Percentiles rank a stretch among this genome's conserved stretches.
These are phyloP conservation scores for Oenanthe melanoleuca DNA, from an alignment of 2,113 vertebrate species.

Conservation along the genomic window DNA sequence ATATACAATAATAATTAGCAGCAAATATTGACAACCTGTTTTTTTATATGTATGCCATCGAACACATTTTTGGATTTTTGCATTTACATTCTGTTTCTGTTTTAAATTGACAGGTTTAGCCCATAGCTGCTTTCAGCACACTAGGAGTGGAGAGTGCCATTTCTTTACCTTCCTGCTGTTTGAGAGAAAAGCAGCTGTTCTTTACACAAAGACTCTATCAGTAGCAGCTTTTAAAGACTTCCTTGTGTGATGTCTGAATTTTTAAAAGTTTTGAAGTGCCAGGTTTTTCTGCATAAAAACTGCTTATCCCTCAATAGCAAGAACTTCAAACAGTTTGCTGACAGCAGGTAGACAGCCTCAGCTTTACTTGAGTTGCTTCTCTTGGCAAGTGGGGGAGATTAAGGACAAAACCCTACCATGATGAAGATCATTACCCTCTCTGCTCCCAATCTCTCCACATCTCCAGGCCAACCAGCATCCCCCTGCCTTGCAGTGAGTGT, in stretches of 20 bases:
- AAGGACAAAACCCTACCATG: not conserved
- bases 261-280: not conserved
- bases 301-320: not conserved
- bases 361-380: not conserved
- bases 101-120: not conserved
- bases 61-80: not conserved
- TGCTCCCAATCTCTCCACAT: not conserved
- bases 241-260: not conserved
- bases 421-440: not conserved
- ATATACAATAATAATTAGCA: not conserved
- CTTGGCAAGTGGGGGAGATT: not conserved
- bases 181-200: not conserved
- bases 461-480: rapidly evolving
- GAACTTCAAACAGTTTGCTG: conserved; percentile 39
- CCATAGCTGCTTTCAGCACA: not conserved
- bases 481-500: not conserved
- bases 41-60: not conserved
- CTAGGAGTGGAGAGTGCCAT: not conserved
- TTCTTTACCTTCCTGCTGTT: not conserved
- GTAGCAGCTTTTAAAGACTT: conserved; percentile 26
- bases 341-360: not conserved
- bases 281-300: conserved; percentile 43
- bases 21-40: not conserved
- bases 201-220: not conserved
- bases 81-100: not conserved